Evolutionary conservation across 2,113 vertebrate species (phyloP), one percentile per base, ranked within the genome.

Genomic region (Geococcyx californianus): DNA sequence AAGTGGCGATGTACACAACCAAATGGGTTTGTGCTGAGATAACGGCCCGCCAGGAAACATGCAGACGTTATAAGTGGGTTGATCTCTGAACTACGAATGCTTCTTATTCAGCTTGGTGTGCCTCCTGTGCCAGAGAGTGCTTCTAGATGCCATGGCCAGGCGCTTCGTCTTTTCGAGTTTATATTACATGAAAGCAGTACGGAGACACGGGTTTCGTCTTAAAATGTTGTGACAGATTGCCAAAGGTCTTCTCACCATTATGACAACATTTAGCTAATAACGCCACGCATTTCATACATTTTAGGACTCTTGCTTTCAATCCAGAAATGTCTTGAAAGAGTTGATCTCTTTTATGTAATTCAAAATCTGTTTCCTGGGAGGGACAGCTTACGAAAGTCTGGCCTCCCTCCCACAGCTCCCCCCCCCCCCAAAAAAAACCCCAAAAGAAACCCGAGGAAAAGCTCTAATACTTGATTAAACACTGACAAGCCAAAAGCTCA

Each of bases 11-110:
- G 88, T 90, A 95, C 88, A 94, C 90, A 93, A 90, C 68, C 54
- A 68, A 64, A 89, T 87, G 60, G 84, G 88, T 95, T 83, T 94
- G 80, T 87, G 90, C 88, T 91, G 93, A 92, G 94, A 92, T 96
- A 93, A 63, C 4, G 4, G 72, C 59, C 89, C 6, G 3, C 79
- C 90, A 87, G 83, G 66, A 92, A 90, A 67, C 55, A 59, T 31
- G 52, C 85, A 83, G 70, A 70, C 25, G 0, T n/a, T 52, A 33
- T 73, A 83, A 91, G 85, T 82, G 78, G 42, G 51, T 34, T 93
- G 95, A 85, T 91, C 82, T 80, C 76, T 84, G 85, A 86, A 79
- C 86, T 84, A 40, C 16, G 9, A 94, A 88, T 66, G 58, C 83
- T 90, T 84, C 69, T 94, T 74, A 36, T 33, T 74, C 86, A 84